Conservation (phyloP, 2,888 invertebrate genomes). For the Parnassius orleans region DNA sequence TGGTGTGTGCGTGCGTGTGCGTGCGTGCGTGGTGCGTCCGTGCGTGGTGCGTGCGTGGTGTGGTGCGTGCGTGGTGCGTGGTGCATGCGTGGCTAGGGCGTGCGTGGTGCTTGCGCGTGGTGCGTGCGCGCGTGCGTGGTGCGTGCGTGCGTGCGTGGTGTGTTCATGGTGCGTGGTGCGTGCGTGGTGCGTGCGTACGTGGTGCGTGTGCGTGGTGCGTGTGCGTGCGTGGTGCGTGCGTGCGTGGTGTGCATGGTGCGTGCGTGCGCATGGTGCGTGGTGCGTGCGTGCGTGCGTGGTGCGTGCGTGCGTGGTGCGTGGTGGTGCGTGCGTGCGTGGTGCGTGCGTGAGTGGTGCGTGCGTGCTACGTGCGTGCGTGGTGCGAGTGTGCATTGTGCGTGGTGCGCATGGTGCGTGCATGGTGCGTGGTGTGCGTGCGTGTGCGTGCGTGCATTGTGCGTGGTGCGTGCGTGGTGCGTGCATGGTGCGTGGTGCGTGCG, state of each 20-base stretch:
- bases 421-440: conserved; percentile 21
- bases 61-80: conserved; percentile 25
- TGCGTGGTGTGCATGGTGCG: conserved; percentile 31
- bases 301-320: too few species aligned
- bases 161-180: background rate
- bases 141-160: conserved; percentile 9
- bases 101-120: too few species aligned
- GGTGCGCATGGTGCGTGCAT: too few species aligned
- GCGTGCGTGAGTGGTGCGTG: background rate
- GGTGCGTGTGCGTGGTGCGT: background rate
- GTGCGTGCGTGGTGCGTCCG: conserved; percentile 37
- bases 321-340: background rate
- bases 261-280: background rate
- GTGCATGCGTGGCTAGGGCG: background rate
- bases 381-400: too few species aligned
- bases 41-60: conserved; percentile 37
- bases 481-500: background rate
- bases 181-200: background rate
- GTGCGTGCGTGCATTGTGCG: background rate
- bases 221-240: conserved; percentile 9
- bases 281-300: too few species aligned
- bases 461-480: background rate
- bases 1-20: conserved; percentile 21
- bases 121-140: too few species aligned
- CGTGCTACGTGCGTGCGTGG: background rate